Evolutionary conservation across 2,113 vertebrate species (phyloP), one percentile per base, ranked within the genome.

Genomic region (Toxotes jaculatrix): DNA sequence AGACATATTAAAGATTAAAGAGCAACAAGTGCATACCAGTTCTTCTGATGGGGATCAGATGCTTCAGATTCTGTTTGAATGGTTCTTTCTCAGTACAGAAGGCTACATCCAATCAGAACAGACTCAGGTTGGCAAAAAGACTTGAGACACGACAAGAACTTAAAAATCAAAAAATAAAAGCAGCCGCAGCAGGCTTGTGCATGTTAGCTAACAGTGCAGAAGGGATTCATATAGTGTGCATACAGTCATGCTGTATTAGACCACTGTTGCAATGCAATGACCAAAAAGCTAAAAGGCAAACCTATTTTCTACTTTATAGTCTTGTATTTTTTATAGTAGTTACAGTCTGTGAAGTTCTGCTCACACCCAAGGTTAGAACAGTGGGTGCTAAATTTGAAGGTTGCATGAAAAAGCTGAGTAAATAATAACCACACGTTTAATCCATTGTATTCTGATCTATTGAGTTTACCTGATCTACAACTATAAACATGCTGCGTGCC

Each of bases 1-100:
- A 77, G 42, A 78, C 17, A 56, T 36, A 66, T 60, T 60, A n/a
- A 60, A 81, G 45, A 53, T 73, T 57, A 34, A 49, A 83, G 49
- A 57, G 1, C 17, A 59, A 40, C 31, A 60, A 73, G 67, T 71
- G 27, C 7, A 8, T 59, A 21, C n/a, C 1, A 34, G 42, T 45
- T 49, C 10, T 10, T 40, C 56, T 45, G 32, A 43, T 27, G 31
- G 7, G 32, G 5, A 14, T 40, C 14, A 27, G 1, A 36, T 19
- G 2, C 16, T 53, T 53, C n/a, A 40, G 13, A 60, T 27, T 77
- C 16, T 49, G 13, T 36, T 27, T 10, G 21, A 76, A 38, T 0
- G 9, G 21, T 27, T 68, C 13, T 38, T 34, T 43, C 23, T 23
- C n/a, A 76, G 9, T 19, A 36, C 14, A 53, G 27, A 5, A 12